Percentiles rank a stretch among this genome's conserved stretches.
Conservation (phyloP, 2,797 vertebrate genomes). For the Cossypha heuglini region DNA sequence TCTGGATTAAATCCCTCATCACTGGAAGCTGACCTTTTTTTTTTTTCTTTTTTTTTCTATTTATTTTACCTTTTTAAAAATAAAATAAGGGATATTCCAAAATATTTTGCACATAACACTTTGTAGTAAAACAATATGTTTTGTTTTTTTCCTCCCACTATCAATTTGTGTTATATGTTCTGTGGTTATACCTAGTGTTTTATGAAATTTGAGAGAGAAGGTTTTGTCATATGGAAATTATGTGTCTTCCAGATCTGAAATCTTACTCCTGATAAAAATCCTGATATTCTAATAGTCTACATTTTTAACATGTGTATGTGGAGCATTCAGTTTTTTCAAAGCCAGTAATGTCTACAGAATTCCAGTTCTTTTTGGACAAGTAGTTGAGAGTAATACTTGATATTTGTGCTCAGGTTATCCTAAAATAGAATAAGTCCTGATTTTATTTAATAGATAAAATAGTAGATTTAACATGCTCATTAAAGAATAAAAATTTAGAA, state of each 20-base stretch:
- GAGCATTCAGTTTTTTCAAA: background rate
- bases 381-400: background rate
- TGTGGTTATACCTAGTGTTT: background rate
- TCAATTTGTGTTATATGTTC: background rate
- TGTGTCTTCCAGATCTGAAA: background rate
- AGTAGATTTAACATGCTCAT: background rate
- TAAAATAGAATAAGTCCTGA: background rate
- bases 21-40: slow-evolving; percentile 16
- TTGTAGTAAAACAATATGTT: background rate
- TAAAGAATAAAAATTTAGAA: background rate
- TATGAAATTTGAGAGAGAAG: background rate
- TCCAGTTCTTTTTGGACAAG: background rate
- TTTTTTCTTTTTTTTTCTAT: accelerated
- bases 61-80: too few species aligned
- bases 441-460: background rate
- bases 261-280: background rate
- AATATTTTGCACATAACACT: background rate
- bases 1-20: background rate
- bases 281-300: background rate
- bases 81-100: background rate
- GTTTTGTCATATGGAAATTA: background rate
- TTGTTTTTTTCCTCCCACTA: background rate
- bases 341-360: background rate
- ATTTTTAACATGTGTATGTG: background rate
- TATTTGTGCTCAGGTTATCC: background rate